Conservation (phyloP, 2,888 invertebrate genomes). For the Bembecia ichneumoniformis region DNA sequence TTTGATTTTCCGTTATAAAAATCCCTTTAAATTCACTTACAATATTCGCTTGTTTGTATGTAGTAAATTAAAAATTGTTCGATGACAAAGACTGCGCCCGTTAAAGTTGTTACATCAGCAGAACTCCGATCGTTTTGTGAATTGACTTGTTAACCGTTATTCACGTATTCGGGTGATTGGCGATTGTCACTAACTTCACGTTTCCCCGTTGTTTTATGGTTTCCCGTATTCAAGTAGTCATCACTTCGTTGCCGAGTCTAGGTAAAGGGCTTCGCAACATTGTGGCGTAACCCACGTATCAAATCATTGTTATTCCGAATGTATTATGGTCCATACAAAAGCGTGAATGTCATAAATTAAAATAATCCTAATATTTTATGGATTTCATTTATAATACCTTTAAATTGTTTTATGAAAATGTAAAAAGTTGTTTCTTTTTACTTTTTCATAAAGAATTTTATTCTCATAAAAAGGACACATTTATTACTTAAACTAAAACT, state of each 20-base stretch:
- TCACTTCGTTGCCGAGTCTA: constrained; percentile 30
- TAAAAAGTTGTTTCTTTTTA: background rate
- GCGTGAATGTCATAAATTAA: no score
- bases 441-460: background rate
- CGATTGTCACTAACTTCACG: constrained; percentile 27
- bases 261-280: constrained; percentile 24
- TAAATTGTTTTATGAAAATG: background rate
- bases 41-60: no score
- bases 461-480: no score
- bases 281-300: constrained; percentile 17
- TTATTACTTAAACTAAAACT: no score
- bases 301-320: constrained; percentile 29
- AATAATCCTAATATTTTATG: no score
- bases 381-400: background rate
- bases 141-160: constrained; percentile 14
- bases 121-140: constrained; percentile 12
- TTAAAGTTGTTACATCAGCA: constrained; percentile 3
- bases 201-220: constrained; percentile 32
- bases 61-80: background rate
- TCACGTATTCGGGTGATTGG: constrained; percentile 5
- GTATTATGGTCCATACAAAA: constrained; percentile 14
- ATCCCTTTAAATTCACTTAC: no score
- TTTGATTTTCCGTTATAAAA: no score
- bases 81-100: background rate
- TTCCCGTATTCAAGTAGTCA: constrained; percentile 26